These are phyloP conservation scores for Ceratoteleas bidentatus DNA, from an alignment of 1,140 invertebrate species.

Conservation along the genomic window DNA sequence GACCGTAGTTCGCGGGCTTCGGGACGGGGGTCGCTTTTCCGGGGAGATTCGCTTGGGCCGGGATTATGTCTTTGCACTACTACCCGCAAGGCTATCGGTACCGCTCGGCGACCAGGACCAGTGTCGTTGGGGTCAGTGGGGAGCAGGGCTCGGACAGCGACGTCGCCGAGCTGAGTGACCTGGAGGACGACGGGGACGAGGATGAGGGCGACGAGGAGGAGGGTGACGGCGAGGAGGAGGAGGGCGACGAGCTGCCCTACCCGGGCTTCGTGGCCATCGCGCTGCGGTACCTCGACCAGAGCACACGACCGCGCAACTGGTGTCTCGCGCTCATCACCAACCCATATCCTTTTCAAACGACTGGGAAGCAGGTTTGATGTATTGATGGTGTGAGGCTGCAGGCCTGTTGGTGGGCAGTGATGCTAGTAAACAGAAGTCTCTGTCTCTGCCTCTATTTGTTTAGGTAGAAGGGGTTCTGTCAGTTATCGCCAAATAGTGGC, in stretches of 20 bases:
- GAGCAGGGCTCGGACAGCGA: constrained; percentile 79
- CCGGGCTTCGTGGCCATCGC: constrained; percentile 93
- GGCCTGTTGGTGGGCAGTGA: not conserved
- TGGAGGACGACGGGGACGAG: constrained; percentile 83
- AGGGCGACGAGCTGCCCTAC: constrained; percentile 87
- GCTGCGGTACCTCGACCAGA: constrained; percentile 93
- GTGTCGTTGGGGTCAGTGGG: constrained; percentile 62
- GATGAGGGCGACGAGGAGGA: constrained; percentile 81
- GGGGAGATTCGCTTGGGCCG: constrained; percentile 27
- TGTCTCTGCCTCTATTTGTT: not conserved
- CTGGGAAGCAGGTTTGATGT: not conserved
- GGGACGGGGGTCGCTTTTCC: constrained; percentile 8
- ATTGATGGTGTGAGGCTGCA: not conserved
- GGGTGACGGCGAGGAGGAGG: constrained; percentile 82
- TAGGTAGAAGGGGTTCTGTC: too few species aligned
- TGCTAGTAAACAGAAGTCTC: too few species aligned
- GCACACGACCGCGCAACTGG: constrained; percentile 91
- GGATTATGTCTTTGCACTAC: constrained; percentile 77
- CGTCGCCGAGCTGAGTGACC: constrained; percentile 78
- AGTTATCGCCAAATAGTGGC: too few species aligned
- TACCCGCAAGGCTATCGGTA: constrained; percentile 77
- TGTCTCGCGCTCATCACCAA: constrained; percentile 97
- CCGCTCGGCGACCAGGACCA: constrained; percentile 73
- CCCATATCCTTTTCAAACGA: constrained; percentile 96
- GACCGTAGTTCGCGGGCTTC: not conserved